Evolutionary conservation across 2,797 vertebrate species (phyloP).

Genomic region (Arrhamphus sclerolepis): DNA sequence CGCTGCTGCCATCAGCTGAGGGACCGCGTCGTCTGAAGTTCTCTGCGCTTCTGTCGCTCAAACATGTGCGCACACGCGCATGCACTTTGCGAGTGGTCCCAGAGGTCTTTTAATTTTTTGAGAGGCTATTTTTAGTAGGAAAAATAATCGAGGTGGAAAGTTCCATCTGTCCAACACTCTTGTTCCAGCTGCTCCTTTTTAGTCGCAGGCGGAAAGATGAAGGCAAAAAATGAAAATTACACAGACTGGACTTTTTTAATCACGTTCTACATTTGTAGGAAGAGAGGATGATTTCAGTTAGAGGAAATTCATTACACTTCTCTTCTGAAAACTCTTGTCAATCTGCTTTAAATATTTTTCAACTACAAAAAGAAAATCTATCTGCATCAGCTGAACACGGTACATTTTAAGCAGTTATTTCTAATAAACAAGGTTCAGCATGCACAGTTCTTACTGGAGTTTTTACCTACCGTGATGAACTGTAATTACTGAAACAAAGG

Average conservation of each 20-base stretch:
- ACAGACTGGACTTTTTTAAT: constrained; percentile 36
- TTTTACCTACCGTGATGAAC: background rate
- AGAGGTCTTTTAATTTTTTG: constrained; percentile 85
- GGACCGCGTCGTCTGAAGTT: constrained; percentile 61
- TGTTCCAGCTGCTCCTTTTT: constrained; percentile 86
- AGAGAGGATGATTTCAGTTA: background rate
- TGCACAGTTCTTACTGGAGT: too few relatives aligned
- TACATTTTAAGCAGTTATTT: background rate
- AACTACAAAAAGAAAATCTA: background rate
- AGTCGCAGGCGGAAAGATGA: constrained; percentile 59
- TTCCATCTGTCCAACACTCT: constrained; percentile 86
- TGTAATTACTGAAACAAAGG: background rate
- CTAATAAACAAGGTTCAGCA: background rate
- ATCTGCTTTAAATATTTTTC: background rate
- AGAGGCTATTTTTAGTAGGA: constrained; percentile 82
- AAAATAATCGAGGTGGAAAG: constrained; percentile 88
- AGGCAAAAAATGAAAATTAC: constrained; percentile 48
- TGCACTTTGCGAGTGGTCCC: constrained; percentile 77
- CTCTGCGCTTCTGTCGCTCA: constrained; percentile 63
- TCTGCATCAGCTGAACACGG: background rate
- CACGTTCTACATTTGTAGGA: constrained; percentile 29
- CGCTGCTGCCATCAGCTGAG: constrained; percentile 60
- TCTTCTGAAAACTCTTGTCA: constrained; percentile 12
- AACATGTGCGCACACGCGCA: constrained; percentile 45
- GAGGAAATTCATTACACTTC: background rate